phyloP scores from a whole-genome alignment of 1,140 invertebrate species.

The Pachypsylla venusta region DNA sequence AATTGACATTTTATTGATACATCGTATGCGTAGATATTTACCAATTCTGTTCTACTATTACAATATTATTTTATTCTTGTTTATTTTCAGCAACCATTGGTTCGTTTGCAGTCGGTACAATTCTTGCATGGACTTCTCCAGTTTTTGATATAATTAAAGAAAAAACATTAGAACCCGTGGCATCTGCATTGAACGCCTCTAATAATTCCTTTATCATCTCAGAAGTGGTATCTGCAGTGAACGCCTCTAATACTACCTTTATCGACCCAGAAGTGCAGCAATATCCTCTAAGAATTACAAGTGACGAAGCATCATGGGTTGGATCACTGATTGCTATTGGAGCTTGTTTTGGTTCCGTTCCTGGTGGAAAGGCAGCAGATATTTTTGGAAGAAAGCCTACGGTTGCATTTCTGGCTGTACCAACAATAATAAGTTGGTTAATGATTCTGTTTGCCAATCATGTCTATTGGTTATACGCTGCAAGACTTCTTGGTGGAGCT shows the following conservation, averaged over 20 bases:
- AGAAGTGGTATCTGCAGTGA: slow-evolving; percentile 53
- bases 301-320: slow-evolving; percentile 19
- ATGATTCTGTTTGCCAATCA: slow-evolving; percentile 47
- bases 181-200: slow-evolving; percentile 67
- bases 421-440: slow-evolving; percentile 39
- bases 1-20: no score
- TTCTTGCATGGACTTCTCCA: slow-evolving; percentile 67
- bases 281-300: slow-evolving; percentile 8
- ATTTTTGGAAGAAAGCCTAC: slow-evolving; percentile 41
- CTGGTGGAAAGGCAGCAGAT: slow-evolving; percentile 42
- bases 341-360: slow-evolving; percentile 36
- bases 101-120: slow-evolving; percentile 52
- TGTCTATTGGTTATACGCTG: slow-evolving; percentile 45
- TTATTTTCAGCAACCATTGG: slow-evolving; percentile 58
- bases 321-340: slow-evolving; percentile 21
- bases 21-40: no score
- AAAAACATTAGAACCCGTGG: slow-evolving; percentile 30
- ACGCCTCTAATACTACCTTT: slow-evolving; percentile 54
- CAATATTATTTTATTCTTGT: no score
- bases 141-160: slow-evolving; percentile 44
- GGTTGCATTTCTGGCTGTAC: slow-evolving; percentile 18
- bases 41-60: no score
- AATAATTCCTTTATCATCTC: slow-evolving; percentile 57
- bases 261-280: slow-evolving; percentile 46
- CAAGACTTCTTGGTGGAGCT: slow-evolving; percentile 53